Conservation (phyloP, 2,888 invertebrate genomes). For the Leptopterna dolabrata region DNA sequence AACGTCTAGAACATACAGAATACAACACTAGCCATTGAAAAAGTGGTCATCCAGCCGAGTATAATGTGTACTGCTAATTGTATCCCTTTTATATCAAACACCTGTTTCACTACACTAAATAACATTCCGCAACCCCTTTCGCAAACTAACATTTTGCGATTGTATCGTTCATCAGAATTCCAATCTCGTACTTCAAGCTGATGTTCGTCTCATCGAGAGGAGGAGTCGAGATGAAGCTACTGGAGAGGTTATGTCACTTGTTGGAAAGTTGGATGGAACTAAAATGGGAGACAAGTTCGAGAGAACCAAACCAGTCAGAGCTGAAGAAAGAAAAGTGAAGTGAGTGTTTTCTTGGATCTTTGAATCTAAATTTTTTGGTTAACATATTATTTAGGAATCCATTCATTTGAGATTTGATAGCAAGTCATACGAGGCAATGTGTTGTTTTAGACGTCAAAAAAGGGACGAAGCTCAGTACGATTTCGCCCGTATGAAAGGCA, state of each 20-base stretch:
- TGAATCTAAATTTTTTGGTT: not conserved
- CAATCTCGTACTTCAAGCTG: constrained; percentile 99
- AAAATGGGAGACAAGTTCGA: constrained; percentile 97
- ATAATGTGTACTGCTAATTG: too few species aligned
- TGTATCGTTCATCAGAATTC: constrained; percentile 80
- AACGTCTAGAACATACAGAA: too few species aligned
- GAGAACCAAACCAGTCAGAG: constrained; percentile 91
- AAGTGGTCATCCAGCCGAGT: too few species aligned
- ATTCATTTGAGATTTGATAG: too few species aligned
- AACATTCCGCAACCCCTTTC: too few species aligned
- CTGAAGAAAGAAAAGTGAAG: constrained; percentile 94
- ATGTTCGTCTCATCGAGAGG: constrained; percentile 95
- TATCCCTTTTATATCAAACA: too few species aligned
- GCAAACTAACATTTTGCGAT: not conserved
- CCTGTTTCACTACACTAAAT: too few species aligned
- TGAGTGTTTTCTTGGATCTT: constrained; percentile 67
- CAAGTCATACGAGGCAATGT: too few species aligned
- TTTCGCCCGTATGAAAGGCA: constrained; percentile 89
- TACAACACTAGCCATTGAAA: too few species aligned
- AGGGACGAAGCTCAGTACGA: constrained; percentile 94
- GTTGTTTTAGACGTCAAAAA: constrained; percentile 77
- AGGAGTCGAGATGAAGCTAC: constrained; percentile 99
- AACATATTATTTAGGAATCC: not conserved
- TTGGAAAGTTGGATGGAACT: constrained; percentile 88
- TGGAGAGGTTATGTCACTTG: constrained; percentile 96